phyloP scores from a whole-genome alignment of 1,140 invertebrate species.

The Dendrolimus kikuchii region DNA sequence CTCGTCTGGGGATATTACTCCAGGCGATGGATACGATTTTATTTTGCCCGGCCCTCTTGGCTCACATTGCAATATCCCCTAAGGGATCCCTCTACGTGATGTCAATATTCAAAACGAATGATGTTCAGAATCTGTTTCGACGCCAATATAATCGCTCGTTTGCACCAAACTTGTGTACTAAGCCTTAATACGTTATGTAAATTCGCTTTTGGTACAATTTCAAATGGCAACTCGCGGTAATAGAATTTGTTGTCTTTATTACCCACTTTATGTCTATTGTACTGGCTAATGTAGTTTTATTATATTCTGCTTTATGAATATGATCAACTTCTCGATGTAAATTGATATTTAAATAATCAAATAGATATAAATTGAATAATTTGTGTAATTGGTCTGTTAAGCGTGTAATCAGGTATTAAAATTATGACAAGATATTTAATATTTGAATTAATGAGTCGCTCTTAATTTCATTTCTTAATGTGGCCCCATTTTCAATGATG shows the following conservation, averaged over 20 bases:
- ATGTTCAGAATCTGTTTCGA: constrained; percentile 48
- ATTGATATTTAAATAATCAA: constrained; percentile 3
- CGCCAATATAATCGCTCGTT: constrained; percentile 39
- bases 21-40: constrained; percentile 48
- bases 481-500: no score
- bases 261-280: constrained; percentile 10
- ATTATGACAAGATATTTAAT: no score
- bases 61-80: constrained; percentile 53
- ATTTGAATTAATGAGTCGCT: no score
- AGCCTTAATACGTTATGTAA: constrained; percentile 37
- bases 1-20: constrained; percentile 49
- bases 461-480: no score
- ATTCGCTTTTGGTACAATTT: constrained; percentile 29
- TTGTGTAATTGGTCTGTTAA: no score
- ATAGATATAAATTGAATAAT: background rate
- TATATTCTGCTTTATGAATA: background rate
- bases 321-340: no score
- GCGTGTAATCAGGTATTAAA: no score
- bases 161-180: constrained; percentile 28
- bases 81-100: constrained; percentile 51
- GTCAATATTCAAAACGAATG: constrained; percentile 55
- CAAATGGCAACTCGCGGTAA: constrained; percentile 12
- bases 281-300: constrained; percentile 1
- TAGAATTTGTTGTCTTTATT: constrained; percentile 28
- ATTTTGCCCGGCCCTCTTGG: constrained; percentile 41